A percentile compares a stretch with the other conserved stretches of the same genome.
Conservation (phyloP, 2,113 vertebrate genomes). For the Donacobius atricapilla region DNA sequence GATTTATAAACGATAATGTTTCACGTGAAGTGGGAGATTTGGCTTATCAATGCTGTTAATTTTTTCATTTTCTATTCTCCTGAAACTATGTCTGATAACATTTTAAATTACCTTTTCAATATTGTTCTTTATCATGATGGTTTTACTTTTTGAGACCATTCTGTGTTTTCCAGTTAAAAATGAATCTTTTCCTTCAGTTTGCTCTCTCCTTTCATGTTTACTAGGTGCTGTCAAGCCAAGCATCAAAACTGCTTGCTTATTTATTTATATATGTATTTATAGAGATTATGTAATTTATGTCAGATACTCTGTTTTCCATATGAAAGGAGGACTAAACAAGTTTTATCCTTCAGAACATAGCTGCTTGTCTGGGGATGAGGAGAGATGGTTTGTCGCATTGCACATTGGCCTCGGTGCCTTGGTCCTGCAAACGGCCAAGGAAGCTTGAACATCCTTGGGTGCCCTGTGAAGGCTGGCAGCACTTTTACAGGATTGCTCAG, state of each 20-base stretch:
- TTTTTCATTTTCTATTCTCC: neutral
- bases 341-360: neutral
- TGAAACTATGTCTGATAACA: constrained; percentile 1
- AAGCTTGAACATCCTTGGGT: neutral
- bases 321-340: constrained; percentile 9
- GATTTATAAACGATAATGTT: neutral
- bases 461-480: neutral
- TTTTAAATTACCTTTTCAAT: constrained; percentile 8
- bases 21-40: neutral
- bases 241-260: neutral
- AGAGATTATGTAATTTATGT: constrained; percentile 13
- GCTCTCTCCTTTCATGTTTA: neutral
- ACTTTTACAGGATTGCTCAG: neutral
- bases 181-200: neutral
- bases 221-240: neutral
- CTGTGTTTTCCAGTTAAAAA: constrained; percentile 22
- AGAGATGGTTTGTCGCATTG: neutral
- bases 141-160: constrained; percentile 23
- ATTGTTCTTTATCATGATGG: neutral
- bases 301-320: neutral
- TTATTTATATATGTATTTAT: neutral
- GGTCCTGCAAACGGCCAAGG: neutral
- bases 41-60: constrained; percentile 9
- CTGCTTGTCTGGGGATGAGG: neutral
- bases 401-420: neutral